These are phyloP conservation scores for Amphiprion clarkii DNA, from an alignment of 2,797 vertebrate genomes.

Conservation along the genomic window DNA sequence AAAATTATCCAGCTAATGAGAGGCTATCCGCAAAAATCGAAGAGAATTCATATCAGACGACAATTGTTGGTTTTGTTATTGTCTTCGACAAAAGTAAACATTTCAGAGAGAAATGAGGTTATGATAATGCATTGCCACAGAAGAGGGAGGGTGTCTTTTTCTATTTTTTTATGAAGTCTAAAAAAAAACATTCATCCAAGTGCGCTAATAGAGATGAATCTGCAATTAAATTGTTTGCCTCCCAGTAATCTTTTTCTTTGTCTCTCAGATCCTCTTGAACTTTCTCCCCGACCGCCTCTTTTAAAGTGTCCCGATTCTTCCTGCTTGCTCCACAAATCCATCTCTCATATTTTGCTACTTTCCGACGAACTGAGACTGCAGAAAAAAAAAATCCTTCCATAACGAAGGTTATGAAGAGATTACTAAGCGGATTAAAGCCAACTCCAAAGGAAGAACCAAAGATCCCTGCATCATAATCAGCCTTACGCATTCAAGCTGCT, in stretches of 20 bases:
- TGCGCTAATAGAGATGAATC: conserved; percentile 54
- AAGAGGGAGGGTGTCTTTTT: conserved; percentile 13
- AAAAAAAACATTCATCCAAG: conserved; percentile 41
- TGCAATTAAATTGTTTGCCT: conserved; percentile 54
- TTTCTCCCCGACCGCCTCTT: conserved; percentile 29
- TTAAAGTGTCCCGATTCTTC: conserved; percentile 19
- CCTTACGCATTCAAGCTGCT: conserved; percentile 39
- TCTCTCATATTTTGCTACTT: conserved; percentile 46
- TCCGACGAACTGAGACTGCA: conserved; percentile 36
- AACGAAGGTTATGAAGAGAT: conserved; percentile 62
- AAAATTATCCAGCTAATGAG: conserved; percentile 63
- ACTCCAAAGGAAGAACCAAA: conserved; percentile 49
- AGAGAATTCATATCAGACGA: conserved; percentile 47
- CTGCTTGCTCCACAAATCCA: conserved; percentile 38
- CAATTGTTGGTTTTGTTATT: conserved; percentile 53
- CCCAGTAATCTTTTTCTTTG: conserved; percentile 47
- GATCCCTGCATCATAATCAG: conserved; percentile 61
- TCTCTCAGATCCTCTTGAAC: conserved; percentile 42
- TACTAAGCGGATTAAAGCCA: conserved; percentile 65
- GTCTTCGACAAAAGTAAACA: conserved; percentile 16
- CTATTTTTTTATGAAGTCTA: conserved; percentile 11
- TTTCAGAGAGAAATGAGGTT: conserved; percentile 31
- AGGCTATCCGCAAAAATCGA: conserved; percentile 47
- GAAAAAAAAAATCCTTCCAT: conserved; percentile 30
- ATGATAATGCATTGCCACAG: conserved; percentile 45